Evolutionary conservation across 2,888 invertebrate species (phyloP).

Genomic region (Drosophila emarginata): DNA sequence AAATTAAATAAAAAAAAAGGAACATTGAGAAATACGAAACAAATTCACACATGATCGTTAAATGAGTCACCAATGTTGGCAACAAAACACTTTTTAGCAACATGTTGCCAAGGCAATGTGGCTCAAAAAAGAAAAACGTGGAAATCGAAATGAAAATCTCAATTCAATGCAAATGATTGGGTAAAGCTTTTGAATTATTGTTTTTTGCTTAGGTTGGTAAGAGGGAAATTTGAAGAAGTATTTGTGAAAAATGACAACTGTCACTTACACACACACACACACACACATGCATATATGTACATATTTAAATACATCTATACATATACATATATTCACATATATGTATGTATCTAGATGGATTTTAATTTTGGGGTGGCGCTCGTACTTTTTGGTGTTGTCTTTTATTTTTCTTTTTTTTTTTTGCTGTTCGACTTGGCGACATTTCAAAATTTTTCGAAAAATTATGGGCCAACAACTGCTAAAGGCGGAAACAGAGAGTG

Average conservation of each 20-base stretch:
- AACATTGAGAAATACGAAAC: slow-evolving; percentile 13
- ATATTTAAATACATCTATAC: background rate
- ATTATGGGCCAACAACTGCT: slow-evolving; percentile 71
- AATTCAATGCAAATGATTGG: background rate
- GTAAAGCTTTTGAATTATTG: background rate
- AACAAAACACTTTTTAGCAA: slow-evolving; percentile 31
- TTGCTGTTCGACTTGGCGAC: slow-evolving; percentile 68
- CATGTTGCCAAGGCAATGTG: slow-evolving; percentile 24
- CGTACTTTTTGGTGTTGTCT: slow-evolving; percentile 26
- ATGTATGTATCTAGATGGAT: slow-evolving; percentile 8
- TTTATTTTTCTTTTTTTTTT: slow-evolving; percentile 26
- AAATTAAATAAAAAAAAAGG: slow-evolving; percentile 16
- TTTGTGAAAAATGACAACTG: slow-evolving; percentile 72
- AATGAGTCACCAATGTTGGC: slow-evolving; percentile 50
- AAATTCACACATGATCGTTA: slow-evolving; percentile 14
- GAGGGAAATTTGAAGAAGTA: slow-evolving; percentile 45
- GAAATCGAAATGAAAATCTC: background rate
- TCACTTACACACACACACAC: slow-evolving; percentile 31
- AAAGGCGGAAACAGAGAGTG: background rate
- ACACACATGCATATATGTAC: background rate
- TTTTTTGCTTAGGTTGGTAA: background rate
- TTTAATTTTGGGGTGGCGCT: slow-evolving; percentile 55
- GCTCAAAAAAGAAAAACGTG: background rate
- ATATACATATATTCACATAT: background rate
- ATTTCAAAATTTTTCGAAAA: slow-evolving; percentile 69